Evolutionary conservation across 2,113 vertebrate genomes (phyloP).

Genomic region (Sterrhoptilus dennistouni): DNA sequence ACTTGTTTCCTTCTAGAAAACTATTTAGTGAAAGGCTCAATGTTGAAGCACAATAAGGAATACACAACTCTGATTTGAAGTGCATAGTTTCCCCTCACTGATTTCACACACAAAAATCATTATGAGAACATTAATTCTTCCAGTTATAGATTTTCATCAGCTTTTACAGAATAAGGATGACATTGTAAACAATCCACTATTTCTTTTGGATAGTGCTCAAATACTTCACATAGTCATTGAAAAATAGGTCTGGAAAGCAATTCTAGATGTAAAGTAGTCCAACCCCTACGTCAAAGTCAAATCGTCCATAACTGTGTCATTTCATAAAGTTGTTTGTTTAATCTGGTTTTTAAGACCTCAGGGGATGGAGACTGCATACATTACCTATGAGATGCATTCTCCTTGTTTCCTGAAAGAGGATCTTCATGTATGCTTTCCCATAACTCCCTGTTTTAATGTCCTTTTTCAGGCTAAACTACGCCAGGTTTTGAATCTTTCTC

Average conservation of each 20-base stretch:
- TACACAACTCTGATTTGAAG: neutral
- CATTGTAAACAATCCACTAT: neutral
- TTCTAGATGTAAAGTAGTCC: neutral
- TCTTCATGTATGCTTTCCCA: neutral
- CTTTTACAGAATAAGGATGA: neutral
- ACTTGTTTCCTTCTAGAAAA: neutral
- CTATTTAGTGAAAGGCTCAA: neutral
- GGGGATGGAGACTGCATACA: neutral
- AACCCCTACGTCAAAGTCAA: neutral
- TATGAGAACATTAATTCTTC: neutral
- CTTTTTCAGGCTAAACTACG: neutral
- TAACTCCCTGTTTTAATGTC: neutral
- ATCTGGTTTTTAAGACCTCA: neutral
- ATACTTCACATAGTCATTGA: neutral
- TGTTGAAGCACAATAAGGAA: neutral
- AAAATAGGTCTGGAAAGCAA: neutral
- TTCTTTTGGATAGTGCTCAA: conserved; percentile 32
- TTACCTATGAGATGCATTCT: neutral
- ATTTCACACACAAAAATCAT: neutral
- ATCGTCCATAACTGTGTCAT: neutral
- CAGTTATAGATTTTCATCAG: neutral
- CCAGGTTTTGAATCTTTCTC: neutral
- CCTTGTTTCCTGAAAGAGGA: neutral
- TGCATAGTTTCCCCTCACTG: neutral
- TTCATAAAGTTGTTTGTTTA: conserved; percentile 13